Evolutionary conservation across 1,140 invertebrate genomes (phyloP).

Genomic region (Helicoverpa zea): DNA sequence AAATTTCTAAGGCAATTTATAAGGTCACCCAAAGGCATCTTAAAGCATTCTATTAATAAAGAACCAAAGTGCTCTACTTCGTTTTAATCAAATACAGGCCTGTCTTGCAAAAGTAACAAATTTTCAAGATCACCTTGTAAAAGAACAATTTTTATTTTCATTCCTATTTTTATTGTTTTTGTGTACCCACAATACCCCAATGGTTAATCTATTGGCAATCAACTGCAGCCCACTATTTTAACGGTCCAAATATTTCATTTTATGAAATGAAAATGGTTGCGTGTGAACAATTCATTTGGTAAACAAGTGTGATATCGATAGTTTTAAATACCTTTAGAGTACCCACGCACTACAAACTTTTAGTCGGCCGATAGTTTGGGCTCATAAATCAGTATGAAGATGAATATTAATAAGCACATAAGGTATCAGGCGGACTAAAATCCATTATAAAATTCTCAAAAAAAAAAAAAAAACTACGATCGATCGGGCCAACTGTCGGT

Average conservation of each 20-base stretch:
- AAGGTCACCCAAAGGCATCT: neutral
- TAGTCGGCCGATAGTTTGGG: too few relatives aligned
- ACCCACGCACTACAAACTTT: too few relatives aligned
- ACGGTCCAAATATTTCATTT: constrained; percentile 1
- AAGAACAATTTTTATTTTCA: neutral
- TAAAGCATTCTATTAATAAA: neutral
- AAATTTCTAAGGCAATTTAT: too few relatives aligned
- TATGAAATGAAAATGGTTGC: constrained; percentile 4
- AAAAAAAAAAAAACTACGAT: too few relatives aligned
- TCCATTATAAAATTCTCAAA: too few relatives aligned
- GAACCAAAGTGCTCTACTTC: neutral
- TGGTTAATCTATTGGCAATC: constrained; percentile 24
- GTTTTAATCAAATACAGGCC: constrained; percentile 2
- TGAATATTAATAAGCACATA: too few relatives aligned
- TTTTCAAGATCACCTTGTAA: constrained; percentile 4
- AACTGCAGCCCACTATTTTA: constrained; percentile 16
- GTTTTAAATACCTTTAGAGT: neutral
- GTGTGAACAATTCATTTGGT: neutral
- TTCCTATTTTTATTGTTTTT: neutral
- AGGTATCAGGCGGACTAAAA: too few relatives aligned
- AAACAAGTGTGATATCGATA: neutral
- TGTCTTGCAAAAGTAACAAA: neutral
- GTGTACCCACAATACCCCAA: neutral
- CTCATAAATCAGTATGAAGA: too few relatives aligned
- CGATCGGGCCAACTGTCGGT: too few relatives aligned